These are phyloP conservation scores for Rhynchomys soricoides DNA, from an alignment of 2,113 vertebrate genomes.

Conservation along the genomic window DNA sequence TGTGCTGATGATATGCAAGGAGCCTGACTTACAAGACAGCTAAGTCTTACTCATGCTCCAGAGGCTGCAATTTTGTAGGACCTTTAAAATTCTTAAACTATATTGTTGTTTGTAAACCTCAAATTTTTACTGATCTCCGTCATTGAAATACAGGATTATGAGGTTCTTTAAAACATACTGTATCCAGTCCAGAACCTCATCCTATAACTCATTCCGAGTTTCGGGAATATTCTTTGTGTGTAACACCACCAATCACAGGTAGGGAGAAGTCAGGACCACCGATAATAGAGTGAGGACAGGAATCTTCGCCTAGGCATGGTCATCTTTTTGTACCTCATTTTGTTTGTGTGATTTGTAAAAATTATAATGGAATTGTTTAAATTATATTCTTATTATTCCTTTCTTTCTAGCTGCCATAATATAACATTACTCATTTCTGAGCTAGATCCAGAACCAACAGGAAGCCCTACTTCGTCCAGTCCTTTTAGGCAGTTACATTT, in stretches of 20 bases:
- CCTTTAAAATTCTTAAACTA: slow-evolving; percentile 23
- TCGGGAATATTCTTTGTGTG: neutral
- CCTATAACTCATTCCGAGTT: neutral
- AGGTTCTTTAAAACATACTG: neutral
- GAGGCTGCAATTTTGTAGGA: neutral
- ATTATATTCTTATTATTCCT: neutral
- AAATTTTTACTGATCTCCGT: neutral
- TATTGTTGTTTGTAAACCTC: slow-evolving; percentile 20
- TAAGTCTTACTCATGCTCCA: neutral
- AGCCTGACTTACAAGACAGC: neutral
- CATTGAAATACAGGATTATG: neutral
- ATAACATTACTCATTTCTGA: slow-evolving; percentile 25
- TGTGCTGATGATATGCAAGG: neutral
- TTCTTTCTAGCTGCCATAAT: neutral
- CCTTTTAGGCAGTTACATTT: neutral
- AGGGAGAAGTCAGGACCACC: neutral
- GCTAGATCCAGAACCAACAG: slow-evolving; percentile 16
- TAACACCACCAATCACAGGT: neutral
- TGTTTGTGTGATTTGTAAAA: neutral
- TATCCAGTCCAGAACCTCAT: neutral
- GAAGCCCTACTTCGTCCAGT: neutral
- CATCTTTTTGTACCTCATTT: neutral
- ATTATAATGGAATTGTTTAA: neutral
- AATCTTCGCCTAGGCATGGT: neutral
- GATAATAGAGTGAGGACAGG: neutral